These are phyloP conservation scores for Erpetoichthys calabaricus DNA, from an alignment of 2,797 vertebrate species.

Conservation along the genomic window DNA sequence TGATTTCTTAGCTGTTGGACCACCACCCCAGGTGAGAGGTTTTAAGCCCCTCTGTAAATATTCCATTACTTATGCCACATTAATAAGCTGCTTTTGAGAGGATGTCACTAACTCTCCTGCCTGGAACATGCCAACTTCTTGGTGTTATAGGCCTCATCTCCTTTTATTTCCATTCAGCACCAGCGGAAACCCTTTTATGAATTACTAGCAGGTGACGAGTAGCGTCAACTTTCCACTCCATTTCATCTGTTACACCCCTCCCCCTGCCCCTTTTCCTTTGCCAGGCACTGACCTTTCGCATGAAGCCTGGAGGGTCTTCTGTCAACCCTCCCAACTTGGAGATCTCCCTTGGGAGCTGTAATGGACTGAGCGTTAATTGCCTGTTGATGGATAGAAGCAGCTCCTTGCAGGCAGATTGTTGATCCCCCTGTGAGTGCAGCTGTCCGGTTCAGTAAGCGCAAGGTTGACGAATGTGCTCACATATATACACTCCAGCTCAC, in stretches of 20 bases:
- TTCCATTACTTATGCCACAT: too few species aligned
- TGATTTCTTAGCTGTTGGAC: too few species aligned
- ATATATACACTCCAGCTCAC: constrained; percentile 30
- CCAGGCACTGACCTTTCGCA: constrained; percentile 65
- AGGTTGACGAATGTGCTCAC: constrained; percentile 48
- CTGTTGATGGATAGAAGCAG: constrained; percentile 76
- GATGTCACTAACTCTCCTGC: too few species aligned
- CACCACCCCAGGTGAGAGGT: too few species aligned
- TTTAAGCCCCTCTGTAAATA: too few species aligned
- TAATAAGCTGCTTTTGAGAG: too few species aligned
- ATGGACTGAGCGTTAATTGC: constrained; percentile 72
- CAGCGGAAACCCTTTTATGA: constrained; percentile 31
- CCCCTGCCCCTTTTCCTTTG: constrained; percentile 35
- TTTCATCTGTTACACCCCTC: constrained; percentile 56
- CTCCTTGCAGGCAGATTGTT: constrained; percentile 60
- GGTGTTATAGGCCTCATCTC: too few species aligned
- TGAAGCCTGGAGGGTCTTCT: constrained; percentile 47
- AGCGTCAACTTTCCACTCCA: constrained; percentile 68
- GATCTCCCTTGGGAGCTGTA: constrained; percentile 55
- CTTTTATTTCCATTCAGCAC: constrained; percentile 12
- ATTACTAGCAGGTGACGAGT: constrained; percentile 64
- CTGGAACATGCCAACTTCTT: too few species aligned
- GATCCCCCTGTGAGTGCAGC: constrained; percentile 57
- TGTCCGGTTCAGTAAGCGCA: constrained; percentile 61
- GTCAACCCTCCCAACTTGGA: constrained; percentile 30